Percentiles rank a stretch among this genome's conserved stretches.
Evolutionary conservation across 2,888 invertebrate species (phyloP).

Genomic region (Salticus scenicus): DNA sequence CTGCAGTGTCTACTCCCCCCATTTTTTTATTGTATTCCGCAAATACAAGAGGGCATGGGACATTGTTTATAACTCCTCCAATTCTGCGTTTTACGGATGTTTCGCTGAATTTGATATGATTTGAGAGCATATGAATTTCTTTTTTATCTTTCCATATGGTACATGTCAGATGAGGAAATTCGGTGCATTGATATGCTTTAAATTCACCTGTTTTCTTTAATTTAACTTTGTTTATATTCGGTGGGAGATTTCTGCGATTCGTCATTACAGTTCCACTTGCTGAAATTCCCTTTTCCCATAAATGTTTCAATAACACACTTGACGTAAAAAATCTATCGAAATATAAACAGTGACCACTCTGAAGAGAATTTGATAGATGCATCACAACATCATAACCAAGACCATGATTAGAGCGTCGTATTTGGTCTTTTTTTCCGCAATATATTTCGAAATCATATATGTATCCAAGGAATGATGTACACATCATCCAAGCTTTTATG

Average conservation of each 20-base stretch:
- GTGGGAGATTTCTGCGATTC: not conserved
- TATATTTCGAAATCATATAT: not conserved
- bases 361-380: too few relatives aligned
- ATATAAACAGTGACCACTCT: too few relatives aligned
- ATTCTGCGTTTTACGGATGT: too few relatives aligned
- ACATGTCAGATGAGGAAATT: not conserved
- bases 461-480: not conserved
- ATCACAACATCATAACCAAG: not conserved
- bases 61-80: not conserved
- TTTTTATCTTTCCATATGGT: not conserved
- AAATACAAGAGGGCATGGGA: not conserved
- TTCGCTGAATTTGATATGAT: too few relatives aligned
- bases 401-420: not conserved
- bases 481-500: conserved; percentile 8
- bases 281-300: not conserved
- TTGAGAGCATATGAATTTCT: too few relatives aligned
- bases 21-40: not conserved
- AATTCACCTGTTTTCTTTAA: not conserved
- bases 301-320: too few relatives aligned
- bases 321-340: too few relatives aligned
- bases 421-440: not conserved
- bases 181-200: not conserved
- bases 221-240: not conserved
- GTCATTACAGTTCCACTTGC: not conserved
- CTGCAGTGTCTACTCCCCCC: conserved; percentile 7